Conservation (phyloP, 2,888 invertebrate genomes). For the Apocheima hispidaria region DNA sequence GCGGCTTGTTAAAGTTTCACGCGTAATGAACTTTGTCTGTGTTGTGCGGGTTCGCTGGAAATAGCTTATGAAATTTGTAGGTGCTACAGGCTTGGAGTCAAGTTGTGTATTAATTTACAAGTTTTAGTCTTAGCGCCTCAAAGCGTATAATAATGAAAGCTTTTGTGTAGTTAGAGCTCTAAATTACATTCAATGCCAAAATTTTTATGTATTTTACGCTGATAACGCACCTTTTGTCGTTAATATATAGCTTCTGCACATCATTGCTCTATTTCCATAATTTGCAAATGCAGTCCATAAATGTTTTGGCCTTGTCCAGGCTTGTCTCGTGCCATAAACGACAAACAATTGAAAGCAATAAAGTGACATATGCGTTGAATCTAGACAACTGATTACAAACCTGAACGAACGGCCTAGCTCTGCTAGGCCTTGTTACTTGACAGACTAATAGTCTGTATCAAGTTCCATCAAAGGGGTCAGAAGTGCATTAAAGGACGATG, state of each 20-base stretch:
- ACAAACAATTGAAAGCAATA: slow-evolving; percentile 78
- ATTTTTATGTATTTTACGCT: neutral
- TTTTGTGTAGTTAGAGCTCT: slow-evolving; percentile 57
- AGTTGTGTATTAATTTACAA: slow-evolving; percentile 65
- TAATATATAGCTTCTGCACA: slow-evolving; percentile 25
- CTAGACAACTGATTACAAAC: slow-evolving; percentile 56
- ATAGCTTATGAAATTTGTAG: slow-evolving; percentile 49
- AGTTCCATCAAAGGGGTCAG: neutral
- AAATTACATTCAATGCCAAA: slow-evolving; percentile 12
- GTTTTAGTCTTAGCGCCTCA: slow-evolving; percentile 64
- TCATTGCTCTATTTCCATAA: slow-evolving; percentile 53
- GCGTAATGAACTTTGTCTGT: slow-evolving; percentile 55
- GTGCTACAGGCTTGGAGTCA: slow-evolving; percentile 46
- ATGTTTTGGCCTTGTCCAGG: slow-evolving; percentile 68
- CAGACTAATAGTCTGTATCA: no score
- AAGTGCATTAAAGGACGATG: no score
- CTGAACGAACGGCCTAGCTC: slow-evolving; percentile 30
- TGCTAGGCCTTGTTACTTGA: no score
- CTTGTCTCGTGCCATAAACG: slow-evolving; percentile 64
- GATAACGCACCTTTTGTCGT: neutral
- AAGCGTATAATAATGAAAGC: slow-evolving; percentile 74
- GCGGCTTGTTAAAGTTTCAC: slow-evolving; percentile 55
- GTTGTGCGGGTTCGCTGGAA: slow-evolving; percentile 24
- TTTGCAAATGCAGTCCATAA: slow-evolving; percentile 69
- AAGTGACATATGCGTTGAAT: slow-evolving; percentile 61